Percentiles rank a stretch among this genome's conserved stretches.
phyloP scores from a whole-genome alignment of 2,888 invertebrate species.

The Phanerotoma sp. region DNA sequence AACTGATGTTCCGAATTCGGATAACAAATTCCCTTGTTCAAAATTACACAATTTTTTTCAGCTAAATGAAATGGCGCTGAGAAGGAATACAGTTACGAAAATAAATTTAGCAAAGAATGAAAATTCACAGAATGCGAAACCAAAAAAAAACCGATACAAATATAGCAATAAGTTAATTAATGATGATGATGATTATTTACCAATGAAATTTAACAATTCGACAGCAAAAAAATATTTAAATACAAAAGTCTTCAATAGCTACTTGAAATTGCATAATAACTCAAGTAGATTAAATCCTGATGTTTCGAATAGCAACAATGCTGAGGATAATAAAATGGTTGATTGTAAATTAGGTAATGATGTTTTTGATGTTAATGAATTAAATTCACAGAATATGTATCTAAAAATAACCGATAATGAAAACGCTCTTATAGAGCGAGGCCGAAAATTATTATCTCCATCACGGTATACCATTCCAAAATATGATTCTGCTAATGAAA shows the following conservation, averaged over 20 bases:
- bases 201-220: constrained; percentile 20
- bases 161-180: no score
- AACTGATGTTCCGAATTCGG: no score
- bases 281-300: not conserved
- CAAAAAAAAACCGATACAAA: no score
- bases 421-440: constrained; percentile 10
- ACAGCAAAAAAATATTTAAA: not conserved
- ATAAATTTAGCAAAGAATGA: no score
- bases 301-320: constrained; percentile 2
- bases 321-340: not conserved
- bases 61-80: no score
- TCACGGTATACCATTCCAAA: constrained; percentile 29
- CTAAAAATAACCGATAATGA: constrained; percentile 12
- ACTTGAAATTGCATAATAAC: not conserved
- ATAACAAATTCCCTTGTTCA: no score
- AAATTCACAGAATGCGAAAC: no score
- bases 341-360: not conserved
- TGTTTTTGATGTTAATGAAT: constrained; percentile 5
- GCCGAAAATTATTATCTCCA: constrained; percentile 18
- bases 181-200: no score
- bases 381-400: constrained; percentile 11
- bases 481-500: constrained; percentile 35
- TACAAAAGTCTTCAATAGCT: not conserved
- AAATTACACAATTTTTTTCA: no score
- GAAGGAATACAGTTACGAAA: no score